Conservation (phyloP, 1,140 invertebrate species). For the Drosophila arizonae region DNA sequence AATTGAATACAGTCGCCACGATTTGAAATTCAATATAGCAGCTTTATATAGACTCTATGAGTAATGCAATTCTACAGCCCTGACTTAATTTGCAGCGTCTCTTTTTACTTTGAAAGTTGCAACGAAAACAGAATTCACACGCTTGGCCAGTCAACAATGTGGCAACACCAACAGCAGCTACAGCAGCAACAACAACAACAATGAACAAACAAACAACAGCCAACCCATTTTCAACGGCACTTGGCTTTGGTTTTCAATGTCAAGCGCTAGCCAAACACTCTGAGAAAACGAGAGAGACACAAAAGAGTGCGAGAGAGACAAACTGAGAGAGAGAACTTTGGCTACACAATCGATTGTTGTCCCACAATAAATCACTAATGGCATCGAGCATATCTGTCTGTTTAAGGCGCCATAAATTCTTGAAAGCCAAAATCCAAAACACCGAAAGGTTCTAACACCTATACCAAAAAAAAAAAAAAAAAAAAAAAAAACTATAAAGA, state of each 20-base stretch:
- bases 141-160: constrained; percentile 44
- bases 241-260: constrained; percentile 65
- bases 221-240: constrained; percentile 56
- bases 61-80: constrained; percentile 63
- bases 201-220: constrained; percentile 9
- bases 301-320: constrained; percentile 5
- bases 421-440: constrained; percentile 30
- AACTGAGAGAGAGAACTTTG: background rate
- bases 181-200: background rate
- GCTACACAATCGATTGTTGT: constrained; percentile 60
- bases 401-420: constrained; percentile 75
- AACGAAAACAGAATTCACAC: constrained; percentile 78
- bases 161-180: constrained; percentile 12
- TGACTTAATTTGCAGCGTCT: constrained; percentile 73
- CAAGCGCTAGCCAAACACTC: constrained; percentile 62
- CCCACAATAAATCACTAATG: constrained; percentile 80
- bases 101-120: constrained; percentile 77
- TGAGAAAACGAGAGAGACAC: constrained; percentile 15
- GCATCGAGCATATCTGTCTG: constrained; percentile 66
- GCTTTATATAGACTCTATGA: constrained; percentile 46
- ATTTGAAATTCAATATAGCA: constrained; percentile 59
- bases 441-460: constrained; percentile 72
- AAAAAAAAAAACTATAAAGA: background rate
- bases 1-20: constrained; percentile 52
- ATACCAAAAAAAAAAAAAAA: constrained; percentile 1